Base-by-base conservation (phyloP, 1,140 invertebrate genomes). In the Drosophila malerkotliana region DNA sequence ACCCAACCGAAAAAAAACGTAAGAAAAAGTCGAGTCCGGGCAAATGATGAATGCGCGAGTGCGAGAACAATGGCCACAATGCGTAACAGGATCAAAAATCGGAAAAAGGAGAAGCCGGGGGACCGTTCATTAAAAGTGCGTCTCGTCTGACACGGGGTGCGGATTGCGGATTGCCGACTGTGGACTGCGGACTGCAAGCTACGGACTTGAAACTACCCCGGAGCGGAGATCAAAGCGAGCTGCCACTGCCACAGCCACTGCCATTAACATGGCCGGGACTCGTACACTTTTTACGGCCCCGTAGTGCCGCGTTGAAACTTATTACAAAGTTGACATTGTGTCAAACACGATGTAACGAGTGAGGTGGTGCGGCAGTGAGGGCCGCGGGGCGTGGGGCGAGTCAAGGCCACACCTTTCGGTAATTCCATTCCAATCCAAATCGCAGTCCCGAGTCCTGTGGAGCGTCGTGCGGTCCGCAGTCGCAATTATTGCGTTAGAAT, bases 401-500 rank as follows among this genome's bases (percentile, higher is more conserved):
- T 44, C 58, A 45, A 69, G 62, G 55, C 47, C 47, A 57, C 51
- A 71, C 39, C 74, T 68, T 69, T 62, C 54, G 48, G 32, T 44
- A 41, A 47, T 21, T 47, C 44, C 44, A 26, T 63, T 47, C 32
- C 59, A 62, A 45, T 44, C 59, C 57, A 24, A 24, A 15, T 59
- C 57, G 59, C 59, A 72, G 66, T 74, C 59, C 30, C 54, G 58
- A 68, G 60, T 68, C 83, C 79, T 76, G 69, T 45, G 60, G 74
- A 88, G 69, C 78, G 62, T 39, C 76, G 80, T 76, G 80, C 67
- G 77, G 80, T 84, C 67, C 80, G 32, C 66, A 71, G 74, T 85
- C 82, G 83, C 79, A 88, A 88, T 88, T 88, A 88, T 88, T 88
- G 83, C 77, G 79, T 88, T 88, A 77, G 84, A 88, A 89, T 88